These are phyloP conservation scores for Idaea aversata DNA, from an alignment of 2,888 invertebrate genomes.

Conservation along the genomic window DNA sequence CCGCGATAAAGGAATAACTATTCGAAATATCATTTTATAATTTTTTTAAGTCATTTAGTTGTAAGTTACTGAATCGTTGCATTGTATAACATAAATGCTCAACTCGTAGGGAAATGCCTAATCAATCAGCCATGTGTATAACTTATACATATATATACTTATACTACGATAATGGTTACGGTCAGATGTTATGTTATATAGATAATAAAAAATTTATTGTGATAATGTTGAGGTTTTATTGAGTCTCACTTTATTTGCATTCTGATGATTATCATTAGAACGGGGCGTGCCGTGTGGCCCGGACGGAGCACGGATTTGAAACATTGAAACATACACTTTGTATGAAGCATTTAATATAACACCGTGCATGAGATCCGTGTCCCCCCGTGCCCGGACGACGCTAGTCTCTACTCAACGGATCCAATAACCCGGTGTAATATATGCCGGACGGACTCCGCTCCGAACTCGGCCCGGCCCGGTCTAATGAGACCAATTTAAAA, in stretches of 20 bases:
- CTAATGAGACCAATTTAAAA: too few species aligned
- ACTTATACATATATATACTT: conserved; percentile 20
- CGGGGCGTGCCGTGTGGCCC: too few species aligned
- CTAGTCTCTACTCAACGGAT: too few species aligned
- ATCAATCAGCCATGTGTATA: conserved; percentile 44
- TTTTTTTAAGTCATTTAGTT: not conserved
- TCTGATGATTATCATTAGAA: not conserved
- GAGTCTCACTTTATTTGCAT: not conserved
- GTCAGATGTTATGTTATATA: conserved; percentile 78
- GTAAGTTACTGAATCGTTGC: not conserved
- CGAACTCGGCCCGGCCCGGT: too few species aligned
- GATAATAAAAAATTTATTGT: conserved; percentile 79
- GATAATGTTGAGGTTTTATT: conserved; percentile 50
- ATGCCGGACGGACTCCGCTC: too few species aligned
- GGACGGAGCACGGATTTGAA: too few species aligned
- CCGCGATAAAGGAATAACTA: not conserved
- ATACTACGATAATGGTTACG: conserved; percentile 64
- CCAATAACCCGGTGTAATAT: too few species aligned
- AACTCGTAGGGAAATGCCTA: conserved; percentile 38
- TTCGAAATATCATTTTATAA: not conserved
- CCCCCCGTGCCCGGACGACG: too few species aligned
- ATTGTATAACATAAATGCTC: conserved; percentile 15
- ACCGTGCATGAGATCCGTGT: too few species aligned
- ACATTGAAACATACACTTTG: too few species aligned
- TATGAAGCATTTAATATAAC: too few species aligned